These are phyloP conservation scores for Dendrocincla fuliginosa DNA, from an alignment of 2,797 vertebrate species.

Conservation along the genomic window DNA sequence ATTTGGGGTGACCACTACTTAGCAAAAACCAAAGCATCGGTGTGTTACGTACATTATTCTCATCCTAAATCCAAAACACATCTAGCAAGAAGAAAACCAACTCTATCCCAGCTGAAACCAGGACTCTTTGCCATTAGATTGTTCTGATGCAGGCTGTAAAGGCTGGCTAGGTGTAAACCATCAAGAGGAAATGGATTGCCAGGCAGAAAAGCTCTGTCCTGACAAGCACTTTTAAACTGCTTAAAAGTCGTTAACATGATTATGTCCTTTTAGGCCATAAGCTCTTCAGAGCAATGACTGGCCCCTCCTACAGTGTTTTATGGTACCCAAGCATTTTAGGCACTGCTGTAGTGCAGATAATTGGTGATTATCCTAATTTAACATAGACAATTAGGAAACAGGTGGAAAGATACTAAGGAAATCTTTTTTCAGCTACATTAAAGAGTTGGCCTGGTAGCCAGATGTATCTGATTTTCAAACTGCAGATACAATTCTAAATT, in stretches of 20 bases:
- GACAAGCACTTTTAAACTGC: conserved; percentile 53
- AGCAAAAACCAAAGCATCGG: background rate
- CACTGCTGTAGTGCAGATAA: background rate
- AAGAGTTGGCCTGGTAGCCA: background rate
- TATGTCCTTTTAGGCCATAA: conserved; percentile 35
- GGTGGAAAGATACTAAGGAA: background rate
- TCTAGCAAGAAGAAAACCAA: background rate
- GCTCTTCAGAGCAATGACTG: background rate
- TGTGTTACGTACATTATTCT: background rate
- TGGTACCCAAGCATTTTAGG: background rate
- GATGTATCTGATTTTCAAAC: background rate
- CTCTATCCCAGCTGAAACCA: background rate
- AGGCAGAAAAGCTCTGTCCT: conserved; percentile 1
- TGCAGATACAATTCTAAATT: background rate
- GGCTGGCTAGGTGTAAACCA: background rate
- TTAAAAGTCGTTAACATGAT: conserved; percentile 34
- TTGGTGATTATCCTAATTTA: background rate
- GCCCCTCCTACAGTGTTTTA: background rate
- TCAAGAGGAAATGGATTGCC: background rate
- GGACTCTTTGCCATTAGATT: background rate
- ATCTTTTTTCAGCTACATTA: background rate
- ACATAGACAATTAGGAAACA: background rate
- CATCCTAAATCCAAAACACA: background rate
- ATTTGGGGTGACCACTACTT: background rate
- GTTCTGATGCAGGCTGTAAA: background rate